Evolutionary conservation across 1,140 invertebrate species (phyloP), one percentile per base, ranked within the genome.

Genomic region (Drosophila busckii): DNA sequence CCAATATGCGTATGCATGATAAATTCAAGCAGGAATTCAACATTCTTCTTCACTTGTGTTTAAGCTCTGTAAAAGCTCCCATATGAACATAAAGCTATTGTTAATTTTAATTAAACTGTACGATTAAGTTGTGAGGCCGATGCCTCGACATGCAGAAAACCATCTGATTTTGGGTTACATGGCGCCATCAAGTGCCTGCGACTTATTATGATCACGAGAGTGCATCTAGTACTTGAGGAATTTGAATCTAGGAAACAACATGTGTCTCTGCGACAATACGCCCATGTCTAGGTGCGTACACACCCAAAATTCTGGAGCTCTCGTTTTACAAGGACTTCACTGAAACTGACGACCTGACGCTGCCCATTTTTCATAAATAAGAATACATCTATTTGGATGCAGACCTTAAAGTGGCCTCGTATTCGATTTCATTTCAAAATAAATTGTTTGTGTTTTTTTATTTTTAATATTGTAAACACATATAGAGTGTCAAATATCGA

Each of bases 291-390:
- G 54, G 65, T 68, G 59, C 69, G 78, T 84, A 84, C 84, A 84
- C 78, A 84, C 78, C 80, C 78, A 50, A 60, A 56, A 60, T 66
- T 45, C 46, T 52, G 41, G 61, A 61, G 52, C 34, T 62, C 78
- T 84, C 78, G 55, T 61, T 61, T 84, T 84, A 84, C 78, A 84
- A 44, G 53, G 73, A 78, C 80, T 80, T 76, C 53, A 31, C 8
- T 38, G 66, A 80, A 80, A 65, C 34, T 20, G 7, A 12, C 28
- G 15, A 22, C 41, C 23, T n/a, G n/a, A n/a, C n/a, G n/a, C n/a
- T n/a, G 44, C 26, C 19, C 15, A 54, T 48, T 15, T 63, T 41
- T 23, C 48, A 65, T 65, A 82, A 82, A 82, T 75, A 65, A 75
- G 65, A 82, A 53, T 42, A 28, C 16, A 37, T 22, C 41, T 38